These are phyloP conservation scores for Cryptotis parvus DNA, from an alignment of 2,113 vertebrate species.

Conservation along the genomic window DNA sequence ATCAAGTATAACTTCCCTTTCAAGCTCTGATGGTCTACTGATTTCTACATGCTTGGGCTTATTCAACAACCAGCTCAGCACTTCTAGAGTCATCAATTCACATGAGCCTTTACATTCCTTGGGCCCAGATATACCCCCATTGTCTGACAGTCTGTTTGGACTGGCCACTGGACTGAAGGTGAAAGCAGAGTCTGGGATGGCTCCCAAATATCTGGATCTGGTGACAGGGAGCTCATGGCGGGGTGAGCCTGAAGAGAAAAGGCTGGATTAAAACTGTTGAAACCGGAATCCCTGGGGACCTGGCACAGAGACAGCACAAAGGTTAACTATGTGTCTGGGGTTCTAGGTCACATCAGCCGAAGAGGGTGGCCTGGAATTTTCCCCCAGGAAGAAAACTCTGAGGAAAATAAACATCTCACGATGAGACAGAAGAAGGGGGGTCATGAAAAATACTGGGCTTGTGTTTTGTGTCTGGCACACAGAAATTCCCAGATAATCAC, in stretches of 20 bases:
- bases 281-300: not conserved
- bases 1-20: not conserved
- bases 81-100: not conserved
- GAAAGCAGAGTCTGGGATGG: constrained; percentile 14
- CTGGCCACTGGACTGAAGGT: constrained; percentile 22
- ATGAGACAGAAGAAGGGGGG: not conserved
- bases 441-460: not conserved
- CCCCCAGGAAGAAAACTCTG: not conserved
- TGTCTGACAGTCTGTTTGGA: not conserved
- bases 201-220: constrained; percentile 59
- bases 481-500: not conserved
- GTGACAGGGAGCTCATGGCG: constrained; percentile 49
- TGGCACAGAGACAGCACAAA: not conserved
- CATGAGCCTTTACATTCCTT: not conserved
- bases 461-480: not conserved
- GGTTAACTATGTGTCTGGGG: not conserved
- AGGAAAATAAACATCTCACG: not conserved
- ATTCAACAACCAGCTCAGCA: not conserved
- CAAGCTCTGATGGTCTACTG: not conserved
- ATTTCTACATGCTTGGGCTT: not conserved
- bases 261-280: constrained; percentile 26
- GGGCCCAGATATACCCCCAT: constrained; percentile 13
- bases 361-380: not conserved
- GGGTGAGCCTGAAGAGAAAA: constrained; percentile 48
- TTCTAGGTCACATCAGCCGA: not conserved